phyloP scores from a whole-genome alignment of 1,140 invertebrate species.

The Trypoxylus dichotomus region DNA sequence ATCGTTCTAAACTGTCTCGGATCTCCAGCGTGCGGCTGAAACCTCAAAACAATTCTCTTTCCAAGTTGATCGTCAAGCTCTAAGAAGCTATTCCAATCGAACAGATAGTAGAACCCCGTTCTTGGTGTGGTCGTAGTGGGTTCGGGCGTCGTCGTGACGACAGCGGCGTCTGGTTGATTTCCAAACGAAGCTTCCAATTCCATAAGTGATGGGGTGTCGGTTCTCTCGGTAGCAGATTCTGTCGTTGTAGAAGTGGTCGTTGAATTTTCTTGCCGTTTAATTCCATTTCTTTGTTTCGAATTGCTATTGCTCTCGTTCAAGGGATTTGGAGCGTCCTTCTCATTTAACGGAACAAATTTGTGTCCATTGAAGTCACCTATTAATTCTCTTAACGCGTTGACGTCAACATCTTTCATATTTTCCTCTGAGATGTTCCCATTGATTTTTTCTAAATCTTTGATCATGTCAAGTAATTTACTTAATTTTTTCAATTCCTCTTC shows the following conservation, averaged over 20 bases:
- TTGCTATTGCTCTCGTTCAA: constrained; percentile 37
- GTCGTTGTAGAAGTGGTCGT: constrained; percentile 47
- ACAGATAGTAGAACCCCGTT: constrained; percentile 78
- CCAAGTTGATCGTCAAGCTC: constrained; percentile 77
- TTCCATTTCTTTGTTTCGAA: constrained; percentile 45
- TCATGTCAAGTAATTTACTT: constrained; percentile 51
- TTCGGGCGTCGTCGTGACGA: constrained; percentile 52
- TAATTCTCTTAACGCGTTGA: constrained; percentile 46
- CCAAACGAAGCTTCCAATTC: constrained; percentile 79
- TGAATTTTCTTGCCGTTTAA: constrained; percentile 50
- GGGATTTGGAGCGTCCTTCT: constrained; percentile 47
- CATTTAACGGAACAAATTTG: constrained; percentile 41
- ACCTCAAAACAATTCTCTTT: constrained; percentile 74
- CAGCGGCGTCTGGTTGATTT: constrained; percentile 56
- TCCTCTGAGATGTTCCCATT: constrained; percentile 53
- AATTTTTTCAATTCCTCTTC: constrained; percentile 54
- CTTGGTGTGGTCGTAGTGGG: constrained; percentile 60
- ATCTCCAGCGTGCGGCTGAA: constrained; percentile 78
- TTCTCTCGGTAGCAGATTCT: constrained; percentile 48
- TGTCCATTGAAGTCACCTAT: constrained; percentile 43
- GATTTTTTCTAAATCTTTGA: constrained; percentile 51
- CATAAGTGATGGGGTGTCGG: constrained; percentile 56
- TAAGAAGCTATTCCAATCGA: constrained; percentile 83
- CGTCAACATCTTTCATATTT: constrained; percentile 46
- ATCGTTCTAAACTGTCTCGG: constrained; percentile 73